Evolutionary conservation across 1,140 invertebrate species (phyloP).

Genomic region (Diploscapter pachys): DNA sequence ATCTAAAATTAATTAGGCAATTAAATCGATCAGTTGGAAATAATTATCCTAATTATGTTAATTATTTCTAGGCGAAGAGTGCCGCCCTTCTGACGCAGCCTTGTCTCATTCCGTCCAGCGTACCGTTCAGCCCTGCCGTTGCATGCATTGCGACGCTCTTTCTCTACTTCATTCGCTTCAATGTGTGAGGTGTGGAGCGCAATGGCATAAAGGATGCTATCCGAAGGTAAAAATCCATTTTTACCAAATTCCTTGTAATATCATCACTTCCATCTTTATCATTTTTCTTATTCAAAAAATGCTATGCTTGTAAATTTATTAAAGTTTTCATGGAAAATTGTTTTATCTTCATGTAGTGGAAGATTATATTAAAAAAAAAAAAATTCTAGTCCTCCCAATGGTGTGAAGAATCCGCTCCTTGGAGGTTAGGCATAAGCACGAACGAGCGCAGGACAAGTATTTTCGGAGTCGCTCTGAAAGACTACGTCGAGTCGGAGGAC

Average conservation of each 20-base stretch:
- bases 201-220: conserved; percentile 54
- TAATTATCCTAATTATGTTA: too few species aligned
- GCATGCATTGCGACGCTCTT: conserved; percentile 51
- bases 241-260: conserved; percentile 31
- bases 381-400: neutral
- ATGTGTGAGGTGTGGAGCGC: conserved; percentile 43
- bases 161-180: conserved; percentile 54
- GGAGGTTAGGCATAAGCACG: conserved; percentile 17
- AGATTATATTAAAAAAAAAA: neutral
- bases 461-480: conserved; percentile 54
- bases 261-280: neutral
- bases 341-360: conserved; percentile 3
- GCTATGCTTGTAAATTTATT: neutral
- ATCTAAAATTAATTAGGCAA: neutral
- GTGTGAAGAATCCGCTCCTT: conserved; percentile 12
- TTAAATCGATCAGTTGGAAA: too few species aligned
- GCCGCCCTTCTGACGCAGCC: conserved; percentile 37
- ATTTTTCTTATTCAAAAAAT: neutral
- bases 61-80: too few species aligned
- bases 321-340: conserved; percentile 11
- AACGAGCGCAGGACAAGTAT: conserved; percentile 48
- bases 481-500: conserved; percentile 38
- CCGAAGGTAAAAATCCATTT: conserved; percentile 22
- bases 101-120: conserved; percentile 37
- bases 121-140: conserved; percentile 51